Percentiles rank a stretch among this genome's conserved stretches.
These are phyloP conservation scores for Zygogramma bicolorata DNA, from an alignment of 2,888 invertebrate species.

Conservation along the genomic window DNA sequence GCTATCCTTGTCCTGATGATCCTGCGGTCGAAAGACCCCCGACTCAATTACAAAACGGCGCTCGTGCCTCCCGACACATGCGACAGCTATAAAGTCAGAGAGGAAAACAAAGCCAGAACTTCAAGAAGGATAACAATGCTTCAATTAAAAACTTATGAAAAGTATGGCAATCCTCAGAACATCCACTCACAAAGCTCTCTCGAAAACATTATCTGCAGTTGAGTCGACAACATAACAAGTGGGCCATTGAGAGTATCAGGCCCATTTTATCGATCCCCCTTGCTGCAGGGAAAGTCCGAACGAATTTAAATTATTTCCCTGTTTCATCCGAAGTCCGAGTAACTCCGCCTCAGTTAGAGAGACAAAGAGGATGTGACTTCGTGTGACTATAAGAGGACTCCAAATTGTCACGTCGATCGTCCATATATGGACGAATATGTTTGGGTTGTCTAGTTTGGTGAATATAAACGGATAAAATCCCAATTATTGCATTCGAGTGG, in stretches of 20 bases:
- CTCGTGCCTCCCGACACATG: background rate
- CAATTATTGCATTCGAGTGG: no score
- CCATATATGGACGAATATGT: no score
- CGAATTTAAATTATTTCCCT: background rate
- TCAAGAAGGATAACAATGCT: constrained; percentile 33
- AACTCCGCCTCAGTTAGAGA: background rate
- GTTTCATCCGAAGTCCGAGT: background rate
- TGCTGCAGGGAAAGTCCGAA: background rate
- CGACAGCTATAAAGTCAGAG: constrained; percentile 7
- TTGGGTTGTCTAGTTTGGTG: no score
- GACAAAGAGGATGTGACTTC: background rate
- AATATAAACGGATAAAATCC: no score
- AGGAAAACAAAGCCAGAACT: constrained; percentile 26
- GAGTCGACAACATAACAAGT: constrained; percentile 30
- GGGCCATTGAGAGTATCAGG: constrained; percentile 14
- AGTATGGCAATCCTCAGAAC: constrained; percentile 32
- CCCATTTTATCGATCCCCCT: background rate
- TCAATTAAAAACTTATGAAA: constrained; percentile 38
- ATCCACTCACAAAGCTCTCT: constrained; percentile 27
- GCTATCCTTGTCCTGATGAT: no score
- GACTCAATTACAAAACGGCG: background rate
- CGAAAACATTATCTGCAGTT: constrained; percentile 32
- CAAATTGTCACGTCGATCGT: no score
- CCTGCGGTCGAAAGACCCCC: background rate
- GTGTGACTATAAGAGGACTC: no score